Evolutionary conservation across 2,888 invertebrate genomes (phyloP).

Genomic region (Standfussiana lucernea): DNA sequence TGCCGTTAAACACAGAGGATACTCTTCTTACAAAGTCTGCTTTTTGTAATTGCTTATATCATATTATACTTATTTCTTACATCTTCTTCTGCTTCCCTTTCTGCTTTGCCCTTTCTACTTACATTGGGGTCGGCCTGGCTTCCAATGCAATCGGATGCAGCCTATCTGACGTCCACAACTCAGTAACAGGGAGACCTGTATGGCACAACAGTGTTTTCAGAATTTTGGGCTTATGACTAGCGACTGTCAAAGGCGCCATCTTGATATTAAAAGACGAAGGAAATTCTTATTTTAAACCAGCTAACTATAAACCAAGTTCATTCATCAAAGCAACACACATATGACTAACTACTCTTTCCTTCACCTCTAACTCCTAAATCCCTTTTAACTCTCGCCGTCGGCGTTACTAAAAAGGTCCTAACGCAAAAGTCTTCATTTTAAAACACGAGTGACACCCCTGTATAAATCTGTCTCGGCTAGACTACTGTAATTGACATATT

Average conservation of each 20-base stretch:
- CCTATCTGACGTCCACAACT: not conserved
- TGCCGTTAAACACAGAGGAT: not conserved
- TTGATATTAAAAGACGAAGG: not conserved
- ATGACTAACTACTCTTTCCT: conserved; percentile 30
- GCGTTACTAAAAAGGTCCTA: conserved; percentile 46
- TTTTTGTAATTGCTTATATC: not conserved
- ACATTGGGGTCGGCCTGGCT: not conserved
- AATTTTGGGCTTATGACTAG: not conserved
- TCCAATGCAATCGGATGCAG: not conserved
- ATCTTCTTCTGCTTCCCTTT: not conserved
- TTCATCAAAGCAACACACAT: conserved; percentile 1
- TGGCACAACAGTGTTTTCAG: not conserved
- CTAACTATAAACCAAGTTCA: conserved; percentile 5
- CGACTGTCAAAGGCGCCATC: not conserved
- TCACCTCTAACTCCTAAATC: conserved; percentile 37
- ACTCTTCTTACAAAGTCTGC: not conserved
- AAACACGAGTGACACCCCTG: conserved; percentile 64
- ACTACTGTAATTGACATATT: conserved; percentile 83
- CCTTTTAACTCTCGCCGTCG: conserved; percentile 32
- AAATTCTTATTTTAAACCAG: not conserved
- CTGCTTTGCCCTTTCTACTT: not conserved
- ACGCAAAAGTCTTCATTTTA: conserved; percentile 61
- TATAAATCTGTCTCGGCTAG: conserved; percentile 79
- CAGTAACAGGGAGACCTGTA: not conserved
- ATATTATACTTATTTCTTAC: not conserved